These are phyloP conservation scores for Gymnothorax javanicus DNA, from an alignment of 2,797 vertebrate species.

Conservation along the genomic window DNA sequence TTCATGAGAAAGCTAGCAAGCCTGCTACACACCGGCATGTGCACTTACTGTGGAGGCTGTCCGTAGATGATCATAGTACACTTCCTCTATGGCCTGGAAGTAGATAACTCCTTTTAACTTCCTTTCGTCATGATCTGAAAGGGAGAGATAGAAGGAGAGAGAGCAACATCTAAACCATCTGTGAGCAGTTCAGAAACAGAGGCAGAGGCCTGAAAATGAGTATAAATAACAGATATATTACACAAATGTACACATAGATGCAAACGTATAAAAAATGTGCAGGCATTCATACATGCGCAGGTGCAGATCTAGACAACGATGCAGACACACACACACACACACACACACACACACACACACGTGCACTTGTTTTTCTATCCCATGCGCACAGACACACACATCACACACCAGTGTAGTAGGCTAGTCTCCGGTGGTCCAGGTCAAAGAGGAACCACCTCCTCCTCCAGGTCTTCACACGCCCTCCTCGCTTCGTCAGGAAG, in stretches of 20 bases:
- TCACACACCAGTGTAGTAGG: constrained; percentile 83
- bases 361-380: no score
- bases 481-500: constrained; percentile 86
- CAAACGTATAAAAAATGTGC: not conserved
- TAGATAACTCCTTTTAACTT: constrained; percentile 91
- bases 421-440: constrained; percentile 80
- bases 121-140: constrained; percentile 82
- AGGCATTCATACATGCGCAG: not conserved
- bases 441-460: constrained; percentile 92
- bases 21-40: no score
- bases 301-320: constrained; percentile 17
- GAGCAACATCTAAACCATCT: not conserved
- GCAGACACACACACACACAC: constrained; percentile 6
- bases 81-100: constrained; percentile 89
- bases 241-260: not conserved
- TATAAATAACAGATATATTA: not conserved
- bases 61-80: constrained; percentile 86
- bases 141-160: not conserved
- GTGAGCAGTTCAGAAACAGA: not conserved
- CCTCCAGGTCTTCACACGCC: constrained; percentile 89
- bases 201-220: no score
- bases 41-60: constrained; percentile 79
- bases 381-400: not conserved
- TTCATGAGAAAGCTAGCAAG: not conserved
- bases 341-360: constrained; percentile 29